Evolutionary conservation across 1,140 invertebrate species (phyloP).

Genomic region (Piezodorus guildinii): DNA sequence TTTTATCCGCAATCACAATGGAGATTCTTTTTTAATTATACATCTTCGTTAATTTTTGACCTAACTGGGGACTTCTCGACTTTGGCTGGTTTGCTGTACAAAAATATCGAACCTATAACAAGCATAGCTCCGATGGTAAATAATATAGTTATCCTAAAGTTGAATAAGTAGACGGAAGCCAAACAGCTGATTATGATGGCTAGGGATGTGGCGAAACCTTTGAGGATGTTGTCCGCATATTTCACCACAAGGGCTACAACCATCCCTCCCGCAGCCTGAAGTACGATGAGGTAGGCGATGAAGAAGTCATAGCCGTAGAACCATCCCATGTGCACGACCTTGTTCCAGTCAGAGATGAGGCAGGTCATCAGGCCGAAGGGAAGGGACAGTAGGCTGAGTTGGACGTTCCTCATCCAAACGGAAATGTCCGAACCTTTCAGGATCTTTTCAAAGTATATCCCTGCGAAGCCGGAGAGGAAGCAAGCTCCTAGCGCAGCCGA

Average conservation of each 20-base stretch:
- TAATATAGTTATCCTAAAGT: slow-evolving; percentile 74
- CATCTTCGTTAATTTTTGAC: background rate
- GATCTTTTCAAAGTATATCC: slow-evolving; percentile 99
- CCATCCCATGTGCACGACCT: slow-evolving; percentile 48
- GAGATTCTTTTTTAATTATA: background rate
- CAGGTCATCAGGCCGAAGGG: slow-evolving; percentile 69
- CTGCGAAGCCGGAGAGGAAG: slow-evolving; percentile 94
- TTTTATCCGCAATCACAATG: too few relatives aligned
- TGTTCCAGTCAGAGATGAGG: slow-evolving; percentile 43
- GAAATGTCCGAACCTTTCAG: slow-evolving; percentile 88
- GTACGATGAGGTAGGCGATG: slow-evolving; percentile 69
- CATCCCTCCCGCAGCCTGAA: slow-evolving; percentile 81
- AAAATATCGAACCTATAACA: slow-evolving; percentile 89
- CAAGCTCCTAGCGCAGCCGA: slow-evolving; percentile 80
- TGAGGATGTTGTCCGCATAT: slow-evolving; percentile 93
- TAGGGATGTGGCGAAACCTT: slow-evolving; percentile 82
- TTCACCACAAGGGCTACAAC: slow-evolving; percentile 92
- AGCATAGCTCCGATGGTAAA: slow-evolving; percentile 78
- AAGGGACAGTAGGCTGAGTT: slow-evolving; percentile 66
- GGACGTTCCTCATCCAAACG: slow-evolving; percentile 94
- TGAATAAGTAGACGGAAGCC: slow-evolving; percentile 85
- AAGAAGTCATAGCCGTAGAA: slow-evolving; percentile 72
- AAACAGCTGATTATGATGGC: slow-evolving; percentile 91
- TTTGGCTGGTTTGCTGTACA: slow-evolving; percentile 58
- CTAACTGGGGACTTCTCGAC: background rate